Evolutionary conservation across 2,888 invertebrate species (phyloP).

Genomic region (Odontocolon sp.): DNA sequence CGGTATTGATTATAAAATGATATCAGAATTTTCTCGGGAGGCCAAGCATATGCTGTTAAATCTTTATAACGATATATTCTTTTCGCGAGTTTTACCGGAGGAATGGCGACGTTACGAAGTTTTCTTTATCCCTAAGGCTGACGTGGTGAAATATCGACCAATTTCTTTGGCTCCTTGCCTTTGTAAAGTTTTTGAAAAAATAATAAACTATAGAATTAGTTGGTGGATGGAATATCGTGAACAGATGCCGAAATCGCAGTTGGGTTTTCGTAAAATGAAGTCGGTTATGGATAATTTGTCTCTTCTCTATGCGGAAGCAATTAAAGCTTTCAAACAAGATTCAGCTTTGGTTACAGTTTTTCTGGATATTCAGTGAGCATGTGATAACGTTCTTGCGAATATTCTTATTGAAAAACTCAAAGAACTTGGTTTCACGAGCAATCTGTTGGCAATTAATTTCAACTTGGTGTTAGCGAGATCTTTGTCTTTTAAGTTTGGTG

Average conservation of each 20-base stretch:
- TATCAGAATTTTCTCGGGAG: background rate
- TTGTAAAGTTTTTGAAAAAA: conserved; percentile 39
- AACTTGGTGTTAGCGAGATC: conserved; percentile 16
- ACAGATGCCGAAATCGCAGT: conserved; percentile 7
- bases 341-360: background rate
- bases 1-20: conserved; percentile 41
- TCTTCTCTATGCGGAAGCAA: background rate
- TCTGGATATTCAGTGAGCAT: conserved; percentile 32
- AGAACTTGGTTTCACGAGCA: conserved; percentile 9
- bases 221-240: conserved; percentile 33
- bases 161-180: conserved; percentile 49
- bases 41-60: conserved; percentile 1
- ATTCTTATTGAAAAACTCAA: conserved; percentile 23
- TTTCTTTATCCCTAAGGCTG: conserved; percentile 44
- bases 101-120: conserved; percentile 24
- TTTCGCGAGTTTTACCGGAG: background rate
- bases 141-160: conserved; percentile 11
- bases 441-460: conserved; percentile 20
- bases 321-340: conserved; percentile 3
- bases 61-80: conserved; percentile 36
- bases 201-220: conserved; percentile 29
- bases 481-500: conserved; percentile 15
- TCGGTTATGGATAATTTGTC: conserved; percentile 29
- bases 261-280: conserved; percentile 5
- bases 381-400: conserved; percentile 38